These are phyloP conservation scores for Pelodytes ibericus DNA, from an alignment of 2,797 vertebrate genomes.

Conservation along the genomic window DNA sequence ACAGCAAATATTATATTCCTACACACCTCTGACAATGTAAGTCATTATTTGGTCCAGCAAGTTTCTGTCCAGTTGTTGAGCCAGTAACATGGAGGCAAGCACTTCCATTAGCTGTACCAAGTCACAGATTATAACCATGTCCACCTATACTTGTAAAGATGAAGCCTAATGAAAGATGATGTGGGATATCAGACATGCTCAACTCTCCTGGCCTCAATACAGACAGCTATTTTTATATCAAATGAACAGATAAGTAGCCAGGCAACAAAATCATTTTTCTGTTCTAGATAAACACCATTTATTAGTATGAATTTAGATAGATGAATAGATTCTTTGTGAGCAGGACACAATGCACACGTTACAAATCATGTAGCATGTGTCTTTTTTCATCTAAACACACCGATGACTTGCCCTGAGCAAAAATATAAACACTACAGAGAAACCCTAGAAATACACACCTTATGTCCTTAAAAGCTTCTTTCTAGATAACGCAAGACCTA, in stretches of 20 bases:
- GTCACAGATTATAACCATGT: constrained; percentile 58
- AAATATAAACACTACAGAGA: too few species aligned
- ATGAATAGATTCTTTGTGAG: background rate
- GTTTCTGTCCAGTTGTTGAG: too few species aligned
- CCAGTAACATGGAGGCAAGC: constrained; percentile 39
- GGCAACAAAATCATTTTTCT: constrained; percentile 63
- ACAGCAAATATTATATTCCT: too few species aligned
- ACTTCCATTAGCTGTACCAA: constrained; percentile 53
- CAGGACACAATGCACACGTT: too few species aligned
- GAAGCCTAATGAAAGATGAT: constrained; percentile 62
- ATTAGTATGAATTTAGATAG: background rate
- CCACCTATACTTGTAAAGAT: constrained; percentile 59
- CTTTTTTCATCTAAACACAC: too few species aligned
- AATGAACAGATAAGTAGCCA: constrained; percentile 62
- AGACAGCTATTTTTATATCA: constrained; percentile 60
- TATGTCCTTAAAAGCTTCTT: too few species aligned
- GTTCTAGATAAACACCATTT: constrained; percentile 31
- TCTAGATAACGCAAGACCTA: too few species aligned
- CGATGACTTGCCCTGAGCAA: too few species aligned
- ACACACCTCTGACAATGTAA: too few species aligned
- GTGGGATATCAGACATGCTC: constrained; percentile 53
- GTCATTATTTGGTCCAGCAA: too few species aligned
- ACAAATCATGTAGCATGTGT: too few species aligned
- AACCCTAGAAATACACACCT: too few species aligned
- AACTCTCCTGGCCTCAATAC: constrained; percentile 28